Percentiles rank a stretch among this genome's conserved stretches.
Evolutionary conservation across 2,797 vertebrate genomes (phyloP).

Genomic region (Gambelia wislizenii): DNA sequence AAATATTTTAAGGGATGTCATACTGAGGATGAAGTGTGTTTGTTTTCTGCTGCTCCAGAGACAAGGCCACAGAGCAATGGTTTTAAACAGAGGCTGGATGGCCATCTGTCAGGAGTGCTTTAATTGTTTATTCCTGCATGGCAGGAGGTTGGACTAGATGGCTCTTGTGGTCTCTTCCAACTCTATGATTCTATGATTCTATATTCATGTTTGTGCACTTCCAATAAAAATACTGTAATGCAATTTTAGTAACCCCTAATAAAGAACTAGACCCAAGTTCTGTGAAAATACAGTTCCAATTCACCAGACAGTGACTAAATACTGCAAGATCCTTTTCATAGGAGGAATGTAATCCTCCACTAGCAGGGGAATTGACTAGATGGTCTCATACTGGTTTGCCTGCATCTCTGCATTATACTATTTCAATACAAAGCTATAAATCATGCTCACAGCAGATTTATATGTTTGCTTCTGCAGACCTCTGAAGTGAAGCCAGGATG

Average conservation of each 20-base stretch:
- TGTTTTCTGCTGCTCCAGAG: too few species aligned
- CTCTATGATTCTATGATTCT: too few species aligned
- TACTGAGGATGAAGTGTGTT: too few species aligned
- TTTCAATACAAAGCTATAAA: constrained; percentile 31
- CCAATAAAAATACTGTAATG: background rate
- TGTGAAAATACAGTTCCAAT: constrained; percentile 1
- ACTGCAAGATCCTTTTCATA: constrained; percentile 16
- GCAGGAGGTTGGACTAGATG: too few species aligned
- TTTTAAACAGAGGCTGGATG: too few species aligned
- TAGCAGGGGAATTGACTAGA: constrained; percentile 31
- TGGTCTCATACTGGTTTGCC: constrained; percentile 26
- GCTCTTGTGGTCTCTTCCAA: too few species aligned
- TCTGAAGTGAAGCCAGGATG: constrained; percentile 25
- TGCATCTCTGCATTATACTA: constrained; percentile 17
- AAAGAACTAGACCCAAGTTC: background rate
- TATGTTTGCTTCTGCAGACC: background rate
- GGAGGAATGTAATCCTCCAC: constrained; percentile 1
- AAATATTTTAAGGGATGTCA: too few species aligned
- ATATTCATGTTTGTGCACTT: background rate
- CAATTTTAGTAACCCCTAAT: background rate
- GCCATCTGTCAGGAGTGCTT: too few species aligned
- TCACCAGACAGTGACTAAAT: constrained; percentile 25
- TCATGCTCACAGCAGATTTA: constrained; percentile 29
- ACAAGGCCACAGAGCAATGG: too few species aligned
- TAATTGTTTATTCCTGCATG: too few species aligned